Percentiles rank a stretch among this genome's conserved stretches.
These are phyloP conservation scores for Sminthopsis crassicaudata DNA, from an alignment of 2,113 vertebrate species.

Conservation along the genomic window DNA sequence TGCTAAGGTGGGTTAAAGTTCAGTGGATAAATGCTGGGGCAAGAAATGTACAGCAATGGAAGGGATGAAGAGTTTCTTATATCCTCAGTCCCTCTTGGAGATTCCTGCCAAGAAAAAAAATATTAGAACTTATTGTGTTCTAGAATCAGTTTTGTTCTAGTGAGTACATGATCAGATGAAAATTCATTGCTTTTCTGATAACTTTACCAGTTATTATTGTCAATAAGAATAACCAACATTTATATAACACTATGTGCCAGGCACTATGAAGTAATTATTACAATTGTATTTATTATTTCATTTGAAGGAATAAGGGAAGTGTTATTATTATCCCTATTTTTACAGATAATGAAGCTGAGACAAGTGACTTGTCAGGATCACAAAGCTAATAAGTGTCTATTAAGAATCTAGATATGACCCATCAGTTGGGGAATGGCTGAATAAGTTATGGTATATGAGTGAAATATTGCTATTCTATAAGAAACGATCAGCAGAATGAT, in stretches of 20 bases:
- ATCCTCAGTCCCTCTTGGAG: not conserved
- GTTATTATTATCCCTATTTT: not conserved
- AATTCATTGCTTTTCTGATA: constrained; percentile 11
- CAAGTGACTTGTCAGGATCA: not conserved
- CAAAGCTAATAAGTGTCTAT: not conserved
- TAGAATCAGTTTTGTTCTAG: constrained; percentile 26
- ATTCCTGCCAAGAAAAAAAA: constrained; percentile 24
- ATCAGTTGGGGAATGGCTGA: too few species aligned
- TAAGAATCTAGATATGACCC: too few species aligned
- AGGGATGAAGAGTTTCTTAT: constrained; percentile 7
- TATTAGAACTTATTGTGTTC: constrained; percentile 13
- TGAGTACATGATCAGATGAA: constrained; percentile 26
- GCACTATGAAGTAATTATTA: not conserved
- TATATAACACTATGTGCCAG: not conserved
- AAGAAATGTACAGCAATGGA: not conserved
- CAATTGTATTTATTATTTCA: not conserved
- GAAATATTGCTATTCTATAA: too few species aligned
- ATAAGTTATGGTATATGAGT: too few species aligned
- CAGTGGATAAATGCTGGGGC: too few species aligned
- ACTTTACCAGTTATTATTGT: constrained; percentile 19
- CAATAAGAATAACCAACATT: not conserved
- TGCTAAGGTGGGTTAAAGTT: not conserved
- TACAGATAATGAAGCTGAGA: not conserved
- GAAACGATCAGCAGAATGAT: too few species aligned
- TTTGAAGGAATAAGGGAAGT: not conserved